Evolutionary conservation across 2,888 invertebrate species (phyloP), one percentile per base, ranked within the genome.

Genomic region (Eugnorisma glareosa): DNA sequence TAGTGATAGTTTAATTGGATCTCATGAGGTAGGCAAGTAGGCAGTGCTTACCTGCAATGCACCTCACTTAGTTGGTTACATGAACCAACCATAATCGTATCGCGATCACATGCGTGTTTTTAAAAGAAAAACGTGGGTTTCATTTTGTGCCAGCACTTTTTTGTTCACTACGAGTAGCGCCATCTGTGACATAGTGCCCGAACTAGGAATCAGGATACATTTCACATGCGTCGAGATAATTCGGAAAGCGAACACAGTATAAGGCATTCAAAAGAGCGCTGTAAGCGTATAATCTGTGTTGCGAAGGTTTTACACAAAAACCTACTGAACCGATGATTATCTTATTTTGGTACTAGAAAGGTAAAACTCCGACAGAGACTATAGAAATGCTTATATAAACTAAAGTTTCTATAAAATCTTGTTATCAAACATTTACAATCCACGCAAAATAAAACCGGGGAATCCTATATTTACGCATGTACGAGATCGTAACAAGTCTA

Each of bases 401-500:
- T 21, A 18, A 28, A 51, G 10, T 24, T 48, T 24, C 7, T 10
- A 5, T 35, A 2, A 28, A 35, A 10, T 51, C 1, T 48, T 21
- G 13, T 45, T 45, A n/a, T 2, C 21, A 5, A 45, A 72, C 35
- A 48, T 37, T 37, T n/a, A 21, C 10, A 28, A 21, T n/a, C 10
- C 21, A 21, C 2, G 45, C n/a, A 40, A 40, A 40, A 64, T 40
- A 40, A 40, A n/a, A n/a, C n/a, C 18, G 37, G 37, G 1, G 10
- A 63, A 69, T 61, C 69, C n/a, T 64, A 24, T 70, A 61, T 64
- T 66, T 66, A 72, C 43, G 64, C 67, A 48, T 59, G 35, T 72
- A 57, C 70, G 31, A 54, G 43, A 67, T 40, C 28, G n/a, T 8
- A 67, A 24, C 59, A 24, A 48, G 91, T 90, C 90, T 90, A 90